Conservation (phyloP, 2,888 invertebrate genomes). For the Idaea straminata region DNA sequence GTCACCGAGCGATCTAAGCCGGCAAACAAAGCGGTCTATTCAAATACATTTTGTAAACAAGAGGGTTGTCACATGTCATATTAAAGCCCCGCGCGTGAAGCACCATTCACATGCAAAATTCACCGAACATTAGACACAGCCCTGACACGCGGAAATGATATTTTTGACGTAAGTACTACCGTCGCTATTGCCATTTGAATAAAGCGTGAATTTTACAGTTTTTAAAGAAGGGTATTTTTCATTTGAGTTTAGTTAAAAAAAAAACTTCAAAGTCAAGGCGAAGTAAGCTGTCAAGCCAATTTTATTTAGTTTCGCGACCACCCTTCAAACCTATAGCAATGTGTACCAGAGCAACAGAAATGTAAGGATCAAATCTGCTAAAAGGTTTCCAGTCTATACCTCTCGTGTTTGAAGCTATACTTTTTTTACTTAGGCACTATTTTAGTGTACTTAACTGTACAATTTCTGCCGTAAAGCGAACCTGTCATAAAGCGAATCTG, state of each 20-base stretch:
- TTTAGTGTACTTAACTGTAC: too few relatives aligned
- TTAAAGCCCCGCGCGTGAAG: slow-evolving; percentile 57
- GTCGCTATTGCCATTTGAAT: slow-evolving; percentile 27
- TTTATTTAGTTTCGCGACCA: too few relatives aligned
- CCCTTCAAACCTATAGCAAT: too few relatives aligned
- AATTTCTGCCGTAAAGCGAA: too few relatives aligned
- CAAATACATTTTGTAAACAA: slow-evolving; percentile 38
- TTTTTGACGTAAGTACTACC: slow-evolving; percentile 58
- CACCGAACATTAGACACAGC: slow-evolving; percentile 61
- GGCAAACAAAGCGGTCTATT: slow-evolving; percentile 16
- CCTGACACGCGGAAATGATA: slow-evolving; percentile 72
- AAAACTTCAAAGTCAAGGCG: too few relatives aligned
- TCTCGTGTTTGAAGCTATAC: too few relatives aligned
- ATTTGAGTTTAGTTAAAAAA: background rate
- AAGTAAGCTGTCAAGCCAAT: too few relatives aligned
- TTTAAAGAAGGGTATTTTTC: slow-evolving; percentile 12
- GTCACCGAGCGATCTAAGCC: background rate
- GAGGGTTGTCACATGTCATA: slow-evolving; percentile 75
- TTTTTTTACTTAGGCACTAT: too few relatives aligned
- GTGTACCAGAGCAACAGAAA: too few relatives aligned
- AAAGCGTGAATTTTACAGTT: slow-evolving; percentile 17
- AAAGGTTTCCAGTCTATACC: too few relatives aligned
- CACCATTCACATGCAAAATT: slow-evolving; percentile 73
- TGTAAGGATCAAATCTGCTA: too few relatives aligned
- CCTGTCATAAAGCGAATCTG: too few relatives aligned